These are phyloP conservation scores for Acanthornis magna DNA, from an alignment of 2,797 vertebrate species.

Conservation along the genomic window DNA sequence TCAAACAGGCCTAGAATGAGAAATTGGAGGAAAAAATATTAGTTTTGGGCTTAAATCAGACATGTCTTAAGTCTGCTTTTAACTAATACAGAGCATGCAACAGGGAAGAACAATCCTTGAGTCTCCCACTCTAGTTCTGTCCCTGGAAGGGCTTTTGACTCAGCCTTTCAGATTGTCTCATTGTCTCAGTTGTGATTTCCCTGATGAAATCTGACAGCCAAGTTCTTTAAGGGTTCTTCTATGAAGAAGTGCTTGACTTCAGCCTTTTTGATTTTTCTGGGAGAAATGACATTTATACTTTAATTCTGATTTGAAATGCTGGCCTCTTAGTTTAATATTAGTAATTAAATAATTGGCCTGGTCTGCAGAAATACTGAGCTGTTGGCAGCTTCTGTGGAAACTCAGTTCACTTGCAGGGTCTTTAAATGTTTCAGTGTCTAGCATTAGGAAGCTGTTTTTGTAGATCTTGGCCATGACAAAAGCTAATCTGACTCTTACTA, in stretches of 20 bases:
- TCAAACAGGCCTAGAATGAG: neutral
- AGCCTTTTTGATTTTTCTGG: neutral
- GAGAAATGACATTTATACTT: neutral
- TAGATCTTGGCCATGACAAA: constrained; percentile 16
- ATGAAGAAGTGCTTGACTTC: neutral
- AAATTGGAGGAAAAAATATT: neutral
- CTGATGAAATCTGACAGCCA: neutral
- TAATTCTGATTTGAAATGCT: constrained; percentile 27
- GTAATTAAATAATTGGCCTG: constrained; percentile 43
- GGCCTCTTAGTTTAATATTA: constrained; percentile 4
- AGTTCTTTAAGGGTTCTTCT: neutral
- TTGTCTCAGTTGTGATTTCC: neutral
- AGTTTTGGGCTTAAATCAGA: neutral
- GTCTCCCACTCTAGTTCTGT: neutral
- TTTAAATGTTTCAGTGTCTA: neutral
- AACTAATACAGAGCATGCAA: neutral
- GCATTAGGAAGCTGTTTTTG: constrained; percentile 27
- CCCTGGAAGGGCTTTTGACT: neutral
- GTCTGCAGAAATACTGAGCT: constrained; percentile 9
- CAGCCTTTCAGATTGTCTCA: neutral
- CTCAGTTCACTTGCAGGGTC: neutral
- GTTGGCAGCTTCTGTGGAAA: constrained; percentile 50
- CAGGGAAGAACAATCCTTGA: neutral
- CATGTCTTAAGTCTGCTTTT: neutral
- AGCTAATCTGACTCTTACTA: neutral